Evolutionary conservation across 2,797 vertebrate genomes (phyloP).

Genomic region (Thripadectes ignobilis): DNA sequence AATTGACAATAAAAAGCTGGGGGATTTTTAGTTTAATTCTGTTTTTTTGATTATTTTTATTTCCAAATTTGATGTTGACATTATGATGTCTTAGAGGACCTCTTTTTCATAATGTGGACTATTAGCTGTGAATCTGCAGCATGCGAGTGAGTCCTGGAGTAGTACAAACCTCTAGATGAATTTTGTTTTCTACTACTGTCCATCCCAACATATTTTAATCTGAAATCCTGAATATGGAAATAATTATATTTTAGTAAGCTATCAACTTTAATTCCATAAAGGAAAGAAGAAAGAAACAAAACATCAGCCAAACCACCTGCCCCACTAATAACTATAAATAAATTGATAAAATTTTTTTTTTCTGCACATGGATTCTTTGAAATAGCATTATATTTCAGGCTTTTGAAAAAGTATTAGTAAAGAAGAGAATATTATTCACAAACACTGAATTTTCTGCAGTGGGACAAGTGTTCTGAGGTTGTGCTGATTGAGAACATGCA

Average conservation of each 20-base stretch:
- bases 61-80: background rate
- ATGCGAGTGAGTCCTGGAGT: accelerated
- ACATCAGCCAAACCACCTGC: accelerated
- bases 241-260: background rate
- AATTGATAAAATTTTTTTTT: accelerated
- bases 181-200: background rate
- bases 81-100: background rate
- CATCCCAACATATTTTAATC: background rate
- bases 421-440: background rate
- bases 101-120: background rate
- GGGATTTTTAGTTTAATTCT: background rate
- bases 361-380: background rate
- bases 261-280: background rate
- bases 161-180: background rate
- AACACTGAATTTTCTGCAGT: background rate
- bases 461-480: background rate
- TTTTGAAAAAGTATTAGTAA: background rate
- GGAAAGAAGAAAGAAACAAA: background rate
- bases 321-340: background rate
- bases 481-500: background rate
- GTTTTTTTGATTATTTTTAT: background rate
- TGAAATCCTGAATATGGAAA: background rate
- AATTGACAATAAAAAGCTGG: background rate
- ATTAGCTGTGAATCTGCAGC: background rate
- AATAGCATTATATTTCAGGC: background rate